These are phyloP conservation scores for Drosophila pachea DNA, from an alignment of 1,140 invertebrate genomes.

Conservation along the genomic window DNA sequence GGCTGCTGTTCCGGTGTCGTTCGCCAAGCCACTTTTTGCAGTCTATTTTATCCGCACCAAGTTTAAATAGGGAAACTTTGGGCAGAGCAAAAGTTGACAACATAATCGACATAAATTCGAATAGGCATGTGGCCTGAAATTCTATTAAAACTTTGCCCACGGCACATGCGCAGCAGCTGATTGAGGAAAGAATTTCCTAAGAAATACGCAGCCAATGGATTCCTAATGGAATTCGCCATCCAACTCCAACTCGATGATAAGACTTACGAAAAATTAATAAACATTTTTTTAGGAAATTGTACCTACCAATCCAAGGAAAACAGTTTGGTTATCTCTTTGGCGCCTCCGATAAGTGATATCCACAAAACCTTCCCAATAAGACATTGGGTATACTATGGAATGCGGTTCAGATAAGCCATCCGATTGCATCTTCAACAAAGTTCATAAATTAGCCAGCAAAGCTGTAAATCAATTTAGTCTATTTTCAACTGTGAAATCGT, in stretches of 20 bases:
- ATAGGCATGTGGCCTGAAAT: conserved; percentile 63
- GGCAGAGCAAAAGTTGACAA: conserved; percentile 64
- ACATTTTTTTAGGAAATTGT: conserved; percentile 40
- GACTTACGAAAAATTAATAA: conserved; percentile 11
- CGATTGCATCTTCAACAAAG: conserved; percentile 29
- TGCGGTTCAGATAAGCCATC: conserved; percentile 41
- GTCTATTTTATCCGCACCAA: conserved; percentile 64
- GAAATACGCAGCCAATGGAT: conserved; percentile 6
- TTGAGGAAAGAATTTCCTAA: neutral
- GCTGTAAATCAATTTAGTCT: conserved; percentile 47
- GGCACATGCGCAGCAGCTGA: conserved; percentile 36
- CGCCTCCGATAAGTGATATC: conserved; percentile 47
- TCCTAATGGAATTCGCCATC: conserved; percentile 16
- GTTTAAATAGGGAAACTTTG: conserved; percentile 72
- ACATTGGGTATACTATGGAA: conserved; percentile 48
- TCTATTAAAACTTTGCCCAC: conserved; percentile 68
- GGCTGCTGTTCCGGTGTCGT: neutral
- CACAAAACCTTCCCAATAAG: conserved; percentile 35
- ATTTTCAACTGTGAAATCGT: conserved; percentile 31
- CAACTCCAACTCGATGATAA: conserved; percentile 29
- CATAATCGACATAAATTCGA: conserved; percentile 76
- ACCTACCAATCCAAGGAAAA: conserved; percentile 19
- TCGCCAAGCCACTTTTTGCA: conserved; percentile 35
- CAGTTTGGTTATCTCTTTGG: conserved; percentile 30
- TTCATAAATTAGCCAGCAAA: conserved; percentile 48